Evolutionary conservation across 1,140 invertebrate genomes (phyloP).

Genomic region (Brachionus angularis): DNA sequence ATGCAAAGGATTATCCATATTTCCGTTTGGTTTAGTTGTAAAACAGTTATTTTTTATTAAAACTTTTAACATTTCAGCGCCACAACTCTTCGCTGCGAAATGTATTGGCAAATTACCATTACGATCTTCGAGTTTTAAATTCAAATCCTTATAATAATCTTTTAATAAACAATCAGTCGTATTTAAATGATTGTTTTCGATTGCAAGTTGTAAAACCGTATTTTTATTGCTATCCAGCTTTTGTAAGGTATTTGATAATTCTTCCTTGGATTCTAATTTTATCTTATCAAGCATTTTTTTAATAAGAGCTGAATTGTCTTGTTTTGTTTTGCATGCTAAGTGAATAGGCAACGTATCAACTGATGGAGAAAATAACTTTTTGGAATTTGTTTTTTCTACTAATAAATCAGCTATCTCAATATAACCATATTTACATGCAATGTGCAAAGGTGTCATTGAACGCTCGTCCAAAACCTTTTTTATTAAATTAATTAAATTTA

Average conservation of each 20-base stretch:
- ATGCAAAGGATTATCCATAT: conserved; percentile 19
- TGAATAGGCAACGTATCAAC: conserved; percentile 12
- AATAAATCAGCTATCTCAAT: not conserved
- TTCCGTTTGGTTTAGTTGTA: conserved; percentile 21
- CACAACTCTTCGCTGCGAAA: not conserved
- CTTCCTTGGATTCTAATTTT: not conserved
- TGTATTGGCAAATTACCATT: conserved; percentile 37
- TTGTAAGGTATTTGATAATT: not conserved
- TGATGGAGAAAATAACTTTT: not conserved
- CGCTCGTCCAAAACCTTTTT: conserved; percentile 3
- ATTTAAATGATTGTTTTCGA: conserved; percentile 29
- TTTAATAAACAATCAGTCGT: conserved; percentile 11
- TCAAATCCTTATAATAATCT: not conserved
- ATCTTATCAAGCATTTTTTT: conserved; percentile 30
- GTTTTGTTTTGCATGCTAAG: conserved; percentile 26
- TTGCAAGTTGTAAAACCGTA: conserved; percentile 11
- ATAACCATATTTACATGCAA: conserved; percentile 31
- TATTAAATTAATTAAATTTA: not conserved
- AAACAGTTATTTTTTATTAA: conserved; percentile 12
- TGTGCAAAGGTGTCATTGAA: conserved; percentile 14
- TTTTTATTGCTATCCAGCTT: not conserved
- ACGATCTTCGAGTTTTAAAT: not conserved
- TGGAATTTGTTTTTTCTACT: not conserved
- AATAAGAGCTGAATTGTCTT: not conserved
- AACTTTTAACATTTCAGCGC: conserved; percentile 20